Base-by-base conservation (phyloP, 2,888 invertebrate species). In the Drosophila vallismaia region DNA sequence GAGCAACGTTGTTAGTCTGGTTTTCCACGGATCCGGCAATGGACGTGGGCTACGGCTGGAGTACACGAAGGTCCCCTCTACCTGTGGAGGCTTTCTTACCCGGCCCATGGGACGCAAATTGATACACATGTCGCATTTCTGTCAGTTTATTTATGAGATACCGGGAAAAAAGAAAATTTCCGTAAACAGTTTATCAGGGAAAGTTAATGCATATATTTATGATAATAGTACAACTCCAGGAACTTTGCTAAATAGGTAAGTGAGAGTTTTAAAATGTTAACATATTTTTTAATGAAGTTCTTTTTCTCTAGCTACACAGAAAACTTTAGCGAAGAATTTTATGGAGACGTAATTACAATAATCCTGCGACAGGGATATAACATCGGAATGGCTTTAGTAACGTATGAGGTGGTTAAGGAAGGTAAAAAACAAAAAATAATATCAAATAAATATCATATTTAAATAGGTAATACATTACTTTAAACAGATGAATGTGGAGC, bases 71-170 rank as follows among this genome's bases (percentile, higher is more conserved):
- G 19, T 92, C 93, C 68, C 0, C 1, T 46, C 3, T 7, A 7
- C 91, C 63, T 97, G 97, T 91, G 97, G 97, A 5, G 97, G 96
- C 3, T 93, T 96, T 60, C 89, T 94, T 26, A 31, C 7, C 3
- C 72, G 73, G 2, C 48, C 6, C 7, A 3, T 10, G 5, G 10
- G 2, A 9, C 19, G 3, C 7, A 7, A 7, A 14, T 0, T 14
- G 40, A 6, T 42, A 19, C 2, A 3, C 19, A 7, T 42, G 14
- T 19, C 0, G 3, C 3, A 0, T 44, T 53, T 9, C 96, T 72
- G 71, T 94, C 0, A 92, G 92, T 78, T 49, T 97, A 92, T 95
- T 31, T 93, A 98, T 60, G 92, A 94, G 63, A 95, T 95, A 0
- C 94, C 95, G 0, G 92, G 92, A 53, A 94, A 94, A 40, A 88